Evolutionary conservation across 1,140 invertebrate genomes (phyloP).

Genomic region (Paramacrobiotus metropolitanus): DNA sequence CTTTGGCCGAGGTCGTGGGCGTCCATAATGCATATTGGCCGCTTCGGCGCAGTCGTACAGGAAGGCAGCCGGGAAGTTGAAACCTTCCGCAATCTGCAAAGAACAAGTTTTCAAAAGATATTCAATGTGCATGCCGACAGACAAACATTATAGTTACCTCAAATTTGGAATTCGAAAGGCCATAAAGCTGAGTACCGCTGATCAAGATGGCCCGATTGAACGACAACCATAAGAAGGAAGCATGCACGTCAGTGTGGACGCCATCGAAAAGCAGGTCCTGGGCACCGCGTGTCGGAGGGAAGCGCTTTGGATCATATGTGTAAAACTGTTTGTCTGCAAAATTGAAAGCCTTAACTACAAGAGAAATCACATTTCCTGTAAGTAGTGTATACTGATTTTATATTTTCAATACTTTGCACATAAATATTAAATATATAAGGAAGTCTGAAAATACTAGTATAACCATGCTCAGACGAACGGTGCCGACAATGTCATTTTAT

Average conservation of each 20-base stretch:
- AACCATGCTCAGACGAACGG: no score
- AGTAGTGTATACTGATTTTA: no score
- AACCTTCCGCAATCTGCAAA: constrained; percentile 3
- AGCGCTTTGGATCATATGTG: neutral
- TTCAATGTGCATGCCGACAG: neutral
- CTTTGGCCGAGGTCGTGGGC: neutral
- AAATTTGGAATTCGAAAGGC: constrained; percentile 2
- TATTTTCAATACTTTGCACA: no score
- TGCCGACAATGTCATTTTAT: no score
- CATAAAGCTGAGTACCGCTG: constrained; percentile 2
- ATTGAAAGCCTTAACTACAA: neutral
- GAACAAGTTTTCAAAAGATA: neutral
- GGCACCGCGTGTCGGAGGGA: constrained; percentile 2
- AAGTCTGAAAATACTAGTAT: no score
- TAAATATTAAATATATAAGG: no score
- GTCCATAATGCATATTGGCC: neutral
- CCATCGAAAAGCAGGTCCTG: neutral
- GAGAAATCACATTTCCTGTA: no score
- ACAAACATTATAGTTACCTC: neutral
- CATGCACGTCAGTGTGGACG: neutral
- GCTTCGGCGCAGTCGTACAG: constrained; percentile 4
- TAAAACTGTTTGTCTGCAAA: constrained; percentile 1
- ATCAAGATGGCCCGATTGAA: neutral
- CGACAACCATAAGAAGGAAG: constrained; percentile 1
- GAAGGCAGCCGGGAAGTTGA: constrained; percentile 2